A percentile compares a stretch with the other conserved stretches of the same genome.
Evolutionary conservation across 2,888 invertebrate genomes (phyloP).

Genomic region (Netelia inedita): DNA sequence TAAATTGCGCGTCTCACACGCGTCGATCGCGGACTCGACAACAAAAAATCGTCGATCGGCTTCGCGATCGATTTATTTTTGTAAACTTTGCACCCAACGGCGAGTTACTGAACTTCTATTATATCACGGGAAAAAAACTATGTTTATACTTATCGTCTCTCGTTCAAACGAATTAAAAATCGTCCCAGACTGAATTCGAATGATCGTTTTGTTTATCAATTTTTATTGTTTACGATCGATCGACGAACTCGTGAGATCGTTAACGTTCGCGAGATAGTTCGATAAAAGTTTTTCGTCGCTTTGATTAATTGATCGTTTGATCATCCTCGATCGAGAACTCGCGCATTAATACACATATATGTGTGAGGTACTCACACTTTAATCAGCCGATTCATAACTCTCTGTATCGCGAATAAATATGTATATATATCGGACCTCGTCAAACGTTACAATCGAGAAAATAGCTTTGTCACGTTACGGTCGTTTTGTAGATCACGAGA

Average conservation of each 20-base stretch:
- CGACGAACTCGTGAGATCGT: background rate
- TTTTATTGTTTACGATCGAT: background rate
- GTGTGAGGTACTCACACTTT: background rate
- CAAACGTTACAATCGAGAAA: slow-evolving; percentile 41
- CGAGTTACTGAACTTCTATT: slow-evolving; percentile 15
- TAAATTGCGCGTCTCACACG: no score
- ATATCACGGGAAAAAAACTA: background rate
- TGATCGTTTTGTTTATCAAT: background rate
- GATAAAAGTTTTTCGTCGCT: background rate
- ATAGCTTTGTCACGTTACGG: slow-evolving; percentile 35
- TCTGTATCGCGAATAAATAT: background rate
- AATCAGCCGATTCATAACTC: background rate
- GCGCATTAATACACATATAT: background rate
- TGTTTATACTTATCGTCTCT: background rate
- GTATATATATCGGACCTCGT: background rate
- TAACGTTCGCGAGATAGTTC: background rate
- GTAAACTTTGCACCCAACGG: slow-evolving; percentile 5
- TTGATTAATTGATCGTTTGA: background rate
- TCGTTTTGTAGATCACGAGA: slow-evolving; percentile 54
- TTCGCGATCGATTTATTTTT: slow-evolving; percentile 2
- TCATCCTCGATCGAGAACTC: background rate
- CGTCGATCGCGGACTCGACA: no score
- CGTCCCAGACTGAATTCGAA: background rate
- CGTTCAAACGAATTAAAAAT: background rate
- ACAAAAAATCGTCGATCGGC: background rate